Evolutionary conservation across 1,140 invertebrate species (phyloP), one percentile per base, ranked within the genome.

Genomic region (Lasaia peninsularis): DNA sequence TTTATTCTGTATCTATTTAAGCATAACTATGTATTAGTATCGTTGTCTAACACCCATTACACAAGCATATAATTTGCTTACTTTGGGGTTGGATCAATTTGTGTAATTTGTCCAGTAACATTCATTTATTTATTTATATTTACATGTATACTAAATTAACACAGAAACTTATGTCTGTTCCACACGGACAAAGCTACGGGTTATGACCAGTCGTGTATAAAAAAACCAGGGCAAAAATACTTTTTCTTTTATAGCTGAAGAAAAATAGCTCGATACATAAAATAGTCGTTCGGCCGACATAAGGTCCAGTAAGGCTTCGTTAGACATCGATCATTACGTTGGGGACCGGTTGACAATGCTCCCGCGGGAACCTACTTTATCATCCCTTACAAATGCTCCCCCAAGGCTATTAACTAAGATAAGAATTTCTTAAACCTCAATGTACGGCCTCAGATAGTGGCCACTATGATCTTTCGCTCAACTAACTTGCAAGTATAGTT

Each of bases 401-500:
- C 37, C 18, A 44, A 18, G 37, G 37, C 37, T 44, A 44, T 44
- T 44, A 44, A 44, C 14, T 44, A 44, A 44, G 37, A 44, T 44
- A 44, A 44, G 37, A 44, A 14, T 44, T 44, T 44, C 37, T 44
- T 44, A 44, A 44, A 44, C 37, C 37, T 44, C 16, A 16, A 44
- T 44, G 14, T 44, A 8, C 16, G 37, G 18, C 37, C 37, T 40
- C 18, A 40, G 14, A 18, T 18, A 10, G 37, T 18, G 8, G 18
- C 8, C 14, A 35, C n/a, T 18, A 10, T 18, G 35, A 8, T 18
- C 14, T 16, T 40, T 40, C 16, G 14, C 16, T 40, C 37, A 16
- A 40, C 37, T 10, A 40, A n/a, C n/a, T n/a, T n/a, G 24, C 24
- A 28, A 28, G 5, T 28, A 28, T 6, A 28, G 4, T 28, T 28